phyloP scores from a whole-genome alignment of 1,140 invertebrate genomes.

The Chrysopa pallens region DNA sequence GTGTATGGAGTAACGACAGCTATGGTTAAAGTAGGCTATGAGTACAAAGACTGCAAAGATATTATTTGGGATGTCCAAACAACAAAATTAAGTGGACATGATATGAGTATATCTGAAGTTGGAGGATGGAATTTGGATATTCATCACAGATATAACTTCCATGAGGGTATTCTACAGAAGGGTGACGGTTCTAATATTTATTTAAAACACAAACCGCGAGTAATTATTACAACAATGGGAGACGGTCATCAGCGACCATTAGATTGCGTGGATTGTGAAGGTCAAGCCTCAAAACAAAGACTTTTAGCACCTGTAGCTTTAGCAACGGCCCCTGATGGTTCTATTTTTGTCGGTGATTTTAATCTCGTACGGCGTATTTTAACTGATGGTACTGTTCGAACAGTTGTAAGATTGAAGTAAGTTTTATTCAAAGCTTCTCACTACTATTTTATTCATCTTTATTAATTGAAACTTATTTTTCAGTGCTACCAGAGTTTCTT shows the following conservation, averaged over 20 bases:
- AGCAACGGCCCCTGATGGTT: constrained; percentile 80
- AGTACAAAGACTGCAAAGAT: constrained; percentile 83
- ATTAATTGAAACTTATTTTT: constrained; percentile 17
- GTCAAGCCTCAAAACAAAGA: constrained; percentile 59
- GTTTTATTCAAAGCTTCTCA: constrained; percentile 14
- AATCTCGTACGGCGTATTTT: constrained; percentile 82
- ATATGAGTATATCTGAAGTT: constrained; percentile 90
- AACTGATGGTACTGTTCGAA: constrained; percentile 72
- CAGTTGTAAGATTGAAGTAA: constrained; percentile 79
- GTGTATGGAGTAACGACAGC: constrained; percentile 84
- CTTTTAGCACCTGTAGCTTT: constrained; percentile 82
- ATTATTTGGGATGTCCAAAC: constrained; percentile 92
- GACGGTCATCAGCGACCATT: constrained; percentile 76
- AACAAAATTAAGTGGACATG: constrained; percentile 84
- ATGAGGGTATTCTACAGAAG: constrained; percentile 94
- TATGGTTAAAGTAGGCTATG: constrained; percentile 88
- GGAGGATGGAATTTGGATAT: constrained; percentile 95
- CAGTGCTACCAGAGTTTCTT: constrained; percentile 80
- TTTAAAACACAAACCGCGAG: constrained; percentile 79
- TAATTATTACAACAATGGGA: constrained; percentile 83
- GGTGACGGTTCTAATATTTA: constrained; percentile 95
- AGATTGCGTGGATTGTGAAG: constrained; percentile 69
- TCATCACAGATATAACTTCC: constrained; percentile 94
- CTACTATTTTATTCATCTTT: no score
- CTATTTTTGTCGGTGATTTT: constrained; percentile 88